These are phyloP conservation scores for Bellardia bayeri DNA, from an alignment of 2,888 invertebrate genomes.

Conservation along the genomic window DNA sequence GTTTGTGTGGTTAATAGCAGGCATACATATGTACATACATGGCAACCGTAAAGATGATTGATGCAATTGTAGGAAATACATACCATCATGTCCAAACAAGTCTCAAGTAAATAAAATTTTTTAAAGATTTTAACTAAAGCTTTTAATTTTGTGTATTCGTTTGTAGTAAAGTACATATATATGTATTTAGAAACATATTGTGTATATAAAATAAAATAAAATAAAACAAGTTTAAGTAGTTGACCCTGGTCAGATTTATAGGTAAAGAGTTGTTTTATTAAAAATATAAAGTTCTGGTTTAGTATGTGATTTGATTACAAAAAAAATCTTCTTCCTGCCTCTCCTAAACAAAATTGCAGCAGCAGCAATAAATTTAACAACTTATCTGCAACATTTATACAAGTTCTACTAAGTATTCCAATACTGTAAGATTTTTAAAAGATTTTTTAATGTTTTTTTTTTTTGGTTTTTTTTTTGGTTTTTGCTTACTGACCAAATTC, in stretches of 20 bases:
- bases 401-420: not conserved
- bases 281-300: conserved; percentile 56
- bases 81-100: not conserved
- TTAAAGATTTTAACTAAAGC: conserved; percentile 12
- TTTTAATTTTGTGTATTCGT: not conserved
- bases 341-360: conserved; percentile 29
- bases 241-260: conserved; percentile 59
- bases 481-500: not conserved
- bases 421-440: not conserved
- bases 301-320: not conserved
- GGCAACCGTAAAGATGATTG: conserved; percentile 37
- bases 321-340: conserved; percentile 37
- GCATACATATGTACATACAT: not conserved
- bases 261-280: conserved; percentile 36
- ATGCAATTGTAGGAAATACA: conserved; percentile 34
- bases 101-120: conserved; percentile 49
- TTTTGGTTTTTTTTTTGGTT: conserved; percentile 10
- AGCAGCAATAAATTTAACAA: conserved; percentile 22
- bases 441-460: conserved; percentile 11
- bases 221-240: conserved; percentile 41
- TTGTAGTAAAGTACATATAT: not conserved
- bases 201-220: not conserved
- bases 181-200: not conserved
- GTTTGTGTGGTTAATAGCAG: not conserved
- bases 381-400: conserved; percentile 44